A percentile compares a stretch with the other conserved stretches of the same genome.
Evolutionary conservation across 2,113 vertebrate species (phyloP).

Genomic region (Gambusia holbrooki): DNA sequence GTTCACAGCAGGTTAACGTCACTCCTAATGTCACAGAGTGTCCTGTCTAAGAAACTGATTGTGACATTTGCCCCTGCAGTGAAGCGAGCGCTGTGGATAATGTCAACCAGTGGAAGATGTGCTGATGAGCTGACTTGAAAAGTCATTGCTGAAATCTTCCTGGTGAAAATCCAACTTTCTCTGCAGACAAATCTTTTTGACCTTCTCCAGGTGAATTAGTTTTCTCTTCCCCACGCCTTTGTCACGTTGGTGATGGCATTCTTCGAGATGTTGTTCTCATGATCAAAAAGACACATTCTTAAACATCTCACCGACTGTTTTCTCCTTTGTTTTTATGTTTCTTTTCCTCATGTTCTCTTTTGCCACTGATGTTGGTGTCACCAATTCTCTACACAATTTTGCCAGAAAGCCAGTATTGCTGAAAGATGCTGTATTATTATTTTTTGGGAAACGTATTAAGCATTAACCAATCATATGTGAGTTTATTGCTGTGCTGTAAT

Average conservation of each 20-base stretch:
- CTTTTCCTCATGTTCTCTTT: too few relatives aligned
- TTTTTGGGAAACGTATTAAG: neutral
- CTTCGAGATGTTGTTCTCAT: neutral
- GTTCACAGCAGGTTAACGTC: constrained; percentile 38
- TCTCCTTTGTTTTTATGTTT: too few relatives aligned
- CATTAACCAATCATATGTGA: neutral
- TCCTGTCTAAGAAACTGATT: constrained; percentile 25
- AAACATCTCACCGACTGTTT: neutral
- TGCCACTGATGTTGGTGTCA: too few relatives aligned
- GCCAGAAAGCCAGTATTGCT: too few relatives aligned
- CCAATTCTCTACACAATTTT: too few relatives aligned
- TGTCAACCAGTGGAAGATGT: constrained; percentile 38
- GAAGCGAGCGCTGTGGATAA: constrained; percentile 5
- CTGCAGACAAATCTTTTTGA: constrained; percentile 8
- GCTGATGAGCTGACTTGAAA: constrained; percentile 24
- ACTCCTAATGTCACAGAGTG: constrained; percentile 41
- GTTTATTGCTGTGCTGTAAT: neutral
- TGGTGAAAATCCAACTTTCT: neutral
- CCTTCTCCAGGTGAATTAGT: constrained; percentile 16
- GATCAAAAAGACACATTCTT: neutral
- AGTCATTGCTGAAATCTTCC: constrained; percentile 11
- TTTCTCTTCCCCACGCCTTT: constrained; percentile 8
- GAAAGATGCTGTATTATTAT: neutral
- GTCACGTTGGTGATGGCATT: neutral
- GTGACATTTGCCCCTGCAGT: constrained; percentile 32